phyloP scores from a whole-genome alignment of 2,888 invertebrate species.

The Podotricha telesiphe region DNA sequence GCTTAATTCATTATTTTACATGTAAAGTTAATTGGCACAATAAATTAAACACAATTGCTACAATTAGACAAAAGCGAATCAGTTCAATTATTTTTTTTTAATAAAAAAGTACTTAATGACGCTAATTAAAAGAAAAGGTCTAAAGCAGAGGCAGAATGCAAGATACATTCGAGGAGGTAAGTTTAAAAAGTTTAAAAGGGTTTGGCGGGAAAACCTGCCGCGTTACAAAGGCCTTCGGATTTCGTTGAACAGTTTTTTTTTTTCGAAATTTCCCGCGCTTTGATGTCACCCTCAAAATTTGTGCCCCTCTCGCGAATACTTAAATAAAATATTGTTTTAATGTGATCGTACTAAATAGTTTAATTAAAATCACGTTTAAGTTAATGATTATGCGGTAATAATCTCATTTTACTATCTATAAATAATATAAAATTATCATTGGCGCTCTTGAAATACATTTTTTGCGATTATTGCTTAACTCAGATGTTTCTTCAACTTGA shows the following conservation, averaged over 20 bases:
- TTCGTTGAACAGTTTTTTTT: constrained; percentile 54
- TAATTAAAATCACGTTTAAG: constrained; percentile 25
- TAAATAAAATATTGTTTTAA: constrained; percentile 43
- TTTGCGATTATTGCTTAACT: background rate
- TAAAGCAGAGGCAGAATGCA: constrained; percentile 34
- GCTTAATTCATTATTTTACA: background rate
- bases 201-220: constrained; percentile 49
- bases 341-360: constrained; percentile 35
- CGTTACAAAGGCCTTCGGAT: constrained; percentile 56
- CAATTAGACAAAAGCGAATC: constrained; percentile 16
- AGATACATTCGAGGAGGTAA: constrained; percentile 44
- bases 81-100: constrained; percentile 20
- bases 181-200: constrained; percentile 43
- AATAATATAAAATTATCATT: constrained; percentile 10
- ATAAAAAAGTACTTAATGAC: constrained; percentile 21
- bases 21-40: background rate
- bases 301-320: constrained; percentile 33
- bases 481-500: background rate
- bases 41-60: constrained; percentile 4
- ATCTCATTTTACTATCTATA: constrained; percentile 3
- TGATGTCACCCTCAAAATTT: constrained; percentile 53
- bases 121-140: constrained; percentile 31
- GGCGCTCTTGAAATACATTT: background rate
- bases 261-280: constrained; percentile 57
- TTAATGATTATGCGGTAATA: background rate